Percentiles rank a stretch among this genome's conserved stretches.
phyloP scores from a whole-genome alignment of 2,888 invertebrate genomes.

The Junonia oenone region DNA sequence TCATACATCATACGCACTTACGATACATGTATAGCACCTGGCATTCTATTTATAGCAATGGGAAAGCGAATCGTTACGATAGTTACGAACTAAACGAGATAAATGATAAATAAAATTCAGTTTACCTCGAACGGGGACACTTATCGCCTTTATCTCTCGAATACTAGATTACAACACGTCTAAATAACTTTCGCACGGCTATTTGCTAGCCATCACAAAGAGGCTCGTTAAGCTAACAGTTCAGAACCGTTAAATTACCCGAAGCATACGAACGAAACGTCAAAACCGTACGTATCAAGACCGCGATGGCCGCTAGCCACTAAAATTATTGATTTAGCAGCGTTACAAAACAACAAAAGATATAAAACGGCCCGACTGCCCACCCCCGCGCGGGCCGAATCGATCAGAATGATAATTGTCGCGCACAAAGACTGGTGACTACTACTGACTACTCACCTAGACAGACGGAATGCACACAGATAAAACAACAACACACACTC shows the following conservation, averaged over 20 bases:
- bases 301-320: conserved; percentile 49
- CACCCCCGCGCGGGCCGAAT: conserved; percentile 73
- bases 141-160: conserved; percentile 28
- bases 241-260: conserved; percentile 31
- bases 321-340: conserved; percentile 75
- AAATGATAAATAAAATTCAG: conserved; percentile 18
- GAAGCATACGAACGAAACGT: conserved; percentile 31
- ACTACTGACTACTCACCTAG: conserved; percentile 73
- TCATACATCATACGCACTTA: conserved; percentile 40
- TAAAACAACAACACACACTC: conserved; percentile 63
- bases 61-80: conserved; percentile 30
- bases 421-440: conserved; percentile 73
- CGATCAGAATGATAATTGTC: conserved; percentile 78
- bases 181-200: conserved; percentile 39
- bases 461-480: conserved; percentile 69
- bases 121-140: conserved; percentile 30
- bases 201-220: conserved; percentile 26
- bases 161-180: conserved; percentile 27
- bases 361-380: conserved; percentile 70
- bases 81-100: conserved; percentile 11
- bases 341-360: conserved; percentile 78
- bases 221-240: conserved; percentile 28
- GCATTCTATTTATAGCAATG: conserved; percentile 45
- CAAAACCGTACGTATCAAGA: conserved; percentile 39
- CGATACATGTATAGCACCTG: conserved; percentile 44